Evolutionary conservation across 2,113 vertebrate genomes (phyloP).

Genomic region (Hippopotamus amphibius): DNA sequence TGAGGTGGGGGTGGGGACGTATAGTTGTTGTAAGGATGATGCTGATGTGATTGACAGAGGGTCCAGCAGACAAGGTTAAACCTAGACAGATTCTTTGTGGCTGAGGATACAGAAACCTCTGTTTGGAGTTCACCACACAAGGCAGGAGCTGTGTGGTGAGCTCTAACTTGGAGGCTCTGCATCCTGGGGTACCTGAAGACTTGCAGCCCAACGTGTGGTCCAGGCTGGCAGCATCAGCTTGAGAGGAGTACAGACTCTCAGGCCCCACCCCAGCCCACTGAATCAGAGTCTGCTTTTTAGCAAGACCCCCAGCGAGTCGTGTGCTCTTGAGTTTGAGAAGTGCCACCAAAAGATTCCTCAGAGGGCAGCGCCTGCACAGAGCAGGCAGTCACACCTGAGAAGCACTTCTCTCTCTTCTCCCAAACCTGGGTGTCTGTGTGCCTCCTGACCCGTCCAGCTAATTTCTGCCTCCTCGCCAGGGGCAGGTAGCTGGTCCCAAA

Average conservation of each 20-base stretch:
- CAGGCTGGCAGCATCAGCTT: fast-evolving
- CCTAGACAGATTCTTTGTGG: not conserved
- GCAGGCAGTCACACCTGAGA: fast-evolving
- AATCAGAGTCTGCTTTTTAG: not conserved
- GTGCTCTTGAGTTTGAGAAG: not conserved
- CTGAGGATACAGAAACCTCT: not conserved
- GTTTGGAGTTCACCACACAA: fast-evolving
- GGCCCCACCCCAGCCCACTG: not conserved
- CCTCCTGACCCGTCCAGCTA: fast-evolving
- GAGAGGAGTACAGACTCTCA: not conserved
- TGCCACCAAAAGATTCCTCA: not conserved
- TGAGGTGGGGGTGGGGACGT: fast-evolving
- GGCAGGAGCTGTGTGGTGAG: fast-evolving
- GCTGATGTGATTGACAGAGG: not conserved
- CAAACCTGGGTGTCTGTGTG: not conserved
- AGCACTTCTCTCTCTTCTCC: fast-evolving
- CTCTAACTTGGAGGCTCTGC: fast-evolving
- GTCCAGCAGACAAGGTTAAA: not conserved
- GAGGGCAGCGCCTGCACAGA: not conserved
- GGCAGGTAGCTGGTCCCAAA: not conserved
- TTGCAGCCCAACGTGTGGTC: fast-evolving
- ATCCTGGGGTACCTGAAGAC: not conserved
- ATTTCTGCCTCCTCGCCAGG: not conserved
- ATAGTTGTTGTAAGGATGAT: not conserved
- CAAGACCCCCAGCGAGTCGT: fast-evolving